Evolutionary conservation across 2,888 invertebrate genomes (phyloP).

Genomic region (Conus canariensis): DNA sequence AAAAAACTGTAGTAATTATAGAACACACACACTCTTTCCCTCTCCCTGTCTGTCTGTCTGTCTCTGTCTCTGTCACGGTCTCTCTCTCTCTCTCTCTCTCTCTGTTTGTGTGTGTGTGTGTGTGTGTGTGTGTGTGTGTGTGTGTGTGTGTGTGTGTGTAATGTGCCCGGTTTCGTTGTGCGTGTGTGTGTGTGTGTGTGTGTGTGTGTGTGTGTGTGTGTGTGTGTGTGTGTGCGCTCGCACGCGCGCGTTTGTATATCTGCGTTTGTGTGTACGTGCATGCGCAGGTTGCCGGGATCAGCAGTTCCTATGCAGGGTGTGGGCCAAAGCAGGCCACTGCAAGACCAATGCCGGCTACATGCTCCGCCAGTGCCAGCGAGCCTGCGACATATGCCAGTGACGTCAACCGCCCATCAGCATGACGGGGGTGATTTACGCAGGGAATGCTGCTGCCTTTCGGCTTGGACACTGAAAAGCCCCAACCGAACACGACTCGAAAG

Average conservation of each 20-base stretch:
- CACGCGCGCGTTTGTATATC: neutral
- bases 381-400: slow-evolving; percentile 55
- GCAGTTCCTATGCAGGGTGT: slow-evolving; percentile 53
- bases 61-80: neutral
- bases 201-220: slow-evolving; percentile 32
- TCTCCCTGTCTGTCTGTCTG: neutral
- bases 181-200: slow-evolving; percentile 30
- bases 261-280: neutral
- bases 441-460: too few species aligned
- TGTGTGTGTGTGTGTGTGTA: neutral
- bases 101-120: slow-evolving; percentile 13
- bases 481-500: neutral
- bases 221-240: neutral
- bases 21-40: neutral
- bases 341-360: slow-evolving; percentile 56
- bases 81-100: neutral
- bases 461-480: neutral
- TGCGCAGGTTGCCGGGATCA: slow-evolving; percentile 56
- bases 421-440: neutral
- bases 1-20: too few species aligned
- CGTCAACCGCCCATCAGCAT: neutral
- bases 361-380: slow-evolving; percentile 58
- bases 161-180: too few species aligned
- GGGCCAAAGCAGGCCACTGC: slow-evolving; percentile 59
- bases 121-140: slow-evolving; percentile 8